Percentiles rank a stretch among this genome's conserved stretches.
Evolutionary conservation across 2,888 invertebrate species (phyloP).

Genomic region (Luperina testacea): DNA sequence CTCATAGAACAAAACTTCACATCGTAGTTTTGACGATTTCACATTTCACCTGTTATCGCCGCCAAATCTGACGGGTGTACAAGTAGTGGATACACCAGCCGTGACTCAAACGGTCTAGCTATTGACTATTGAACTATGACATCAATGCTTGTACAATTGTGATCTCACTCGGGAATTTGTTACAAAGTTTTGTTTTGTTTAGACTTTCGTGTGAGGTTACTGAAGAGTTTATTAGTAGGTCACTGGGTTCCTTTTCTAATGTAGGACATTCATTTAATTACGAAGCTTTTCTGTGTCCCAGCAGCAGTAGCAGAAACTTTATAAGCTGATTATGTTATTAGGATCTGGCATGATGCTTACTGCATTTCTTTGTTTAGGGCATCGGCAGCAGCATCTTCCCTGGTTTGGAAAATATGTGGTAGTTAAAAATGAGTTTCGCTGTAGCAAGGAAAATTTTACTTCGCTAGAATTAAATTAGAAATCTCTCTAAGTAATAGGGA

Average conservation of each 20-base stretch:
- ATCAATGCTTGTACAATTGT: slow-evolving; percentile 28
- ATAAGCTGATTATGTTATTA: too few relatives aligned
- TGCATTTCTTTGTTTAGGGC: too few relatives aligned
- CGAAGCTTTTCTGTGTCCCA: too few relatives aligned
- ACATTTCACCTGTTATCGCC: slow-evolving; percentile 47
- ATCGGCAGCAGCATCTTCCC: too few relatives aligned
- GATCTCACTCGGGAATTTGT: slow-evolving; percentile 37
- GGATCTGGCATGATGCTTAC: too few relatives aligned
- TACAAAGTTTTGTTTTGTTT: slow-evolving; percentile 15
- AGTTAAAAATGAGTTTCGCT: too few relatives aligned
- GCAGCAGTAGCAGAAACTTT: too few relatives aligned
- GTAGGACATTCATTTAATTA: too few relatives aligned
- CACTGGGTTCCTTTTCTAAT: neutral
- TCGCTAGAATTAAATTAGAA: neutral
- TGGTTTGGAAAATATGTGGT: too few relatives aligned
- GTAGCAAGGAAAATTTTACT: too few relatives aligned
- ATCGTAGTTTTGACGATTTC: slow-evolving; percentile 19
- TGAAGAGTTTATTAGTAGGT: slow-evolving; percentile 18
- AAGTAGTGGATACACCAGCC: slow-evolving; percentile 4
- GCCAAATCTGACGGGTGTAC: slow-evolving; percentile 38
- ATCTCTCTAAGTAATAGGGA: neutral
- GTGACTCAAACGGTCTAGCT: slow-evolving; percentile 40
- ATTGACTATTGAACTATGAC: slow-evolving; percentile 56
- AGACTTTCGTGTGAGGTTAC: neutral
- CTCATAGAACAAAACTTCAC: neutral